Conservation (phyloP, 2,888 invertebrate species). For the Pterostichus madidus region DNA sequence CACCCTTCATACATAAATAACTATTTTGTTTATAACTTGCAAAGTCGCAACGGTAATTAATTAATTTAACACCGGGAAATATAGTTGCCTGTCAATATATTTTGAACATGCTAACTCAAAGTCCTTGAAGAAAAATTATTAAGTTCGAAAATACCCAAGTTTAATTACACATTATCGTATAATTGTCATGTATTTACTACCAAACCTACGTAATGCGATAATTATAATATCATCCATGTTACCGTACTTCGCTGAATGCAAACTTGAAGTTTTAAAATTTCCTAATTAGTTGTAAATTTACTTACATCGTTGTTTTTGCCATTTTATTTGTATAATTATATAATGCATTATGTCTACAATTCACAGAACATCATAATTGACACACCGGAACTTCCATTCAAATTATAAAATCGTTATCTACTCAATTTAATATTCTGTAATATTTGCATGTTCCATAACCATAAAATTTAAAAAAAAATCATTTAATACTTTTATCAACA, state of each 20-base stretch:
- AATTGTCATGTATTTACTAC: neutral
- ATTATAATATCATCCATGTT: constrained; percentile 3
- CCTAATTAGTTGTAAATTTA: constrained; percentile 27
- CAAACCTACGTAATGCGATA: constrained; percentile 8
- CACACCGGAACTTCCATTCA: constrained; percentile 28
- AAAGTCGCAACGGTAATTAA: too few species aligned
- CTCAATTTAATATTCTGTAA: neutral
- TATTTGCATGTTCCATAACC: too few species aligned
- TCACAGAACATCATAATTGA: neutral
- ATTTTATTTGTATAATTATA: constrained; percentile 2
- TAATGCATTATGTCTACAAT: constrained; percentile 11
- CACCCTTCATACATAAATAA: too few species aligned
- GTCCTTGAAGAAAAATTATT: too few species aligned
- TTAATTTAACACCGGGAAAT: too few species aligned
- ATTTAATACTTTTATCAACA: too few species aligned
- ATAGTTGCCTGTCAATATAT: too few species aligned
- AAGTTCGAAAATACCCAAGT: too few species aligned
- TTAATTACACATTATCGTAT: constrained; percentile 18
- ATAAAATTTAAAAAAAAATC: too few species aligned
- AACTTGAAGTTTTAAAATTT: constrained; percentile 15
- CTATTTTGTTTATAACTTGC: too few species aligned
- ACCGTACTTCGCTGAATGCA: neutral
- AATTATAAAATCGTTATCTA: constrained; percentile 27
- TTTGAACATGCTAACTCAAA: too few species aligned
- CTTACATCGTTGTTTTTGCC: constrained; percentile 16